phyloP scores from a whole-genome alignment of 2,888 invertebrate genomes.

The Glyphotaelius pellucidus region DNA sequence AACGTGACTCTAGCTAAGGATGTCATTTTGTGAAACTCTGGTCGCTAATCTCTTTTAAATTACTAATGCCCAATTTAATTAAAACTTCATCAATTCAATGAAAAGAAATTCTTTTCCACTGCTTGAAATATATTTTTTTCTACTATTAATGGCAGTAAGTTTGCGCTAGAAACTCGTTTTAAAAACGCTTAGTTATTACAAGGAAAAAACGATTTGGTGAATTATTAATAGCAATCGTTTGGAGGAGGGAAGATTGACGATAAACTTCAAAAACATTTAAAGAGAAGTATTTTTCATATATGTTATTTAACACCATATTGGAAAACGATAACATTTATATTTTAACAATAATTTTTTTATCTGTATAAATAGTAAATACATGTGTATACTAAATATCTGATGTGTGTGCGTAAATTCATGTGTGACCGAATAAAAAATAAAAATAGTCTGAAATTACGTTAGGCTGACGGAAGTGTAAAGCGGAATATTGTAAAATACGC shows the following conservation, averaged over 20 bases:
- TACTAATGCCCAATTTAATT: conserved; percentile 4
- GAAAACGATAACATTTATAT: not conserved
- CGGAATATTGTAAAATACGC: too few relatives aligned
- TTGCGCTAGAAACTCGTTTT: not conserved
- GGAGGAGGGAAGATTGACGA: not conserved
- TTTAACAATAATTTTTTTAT: not conserved
- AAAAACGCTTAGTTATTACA: not conserved
- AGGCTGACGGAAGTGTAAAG: too few relatives aligned
- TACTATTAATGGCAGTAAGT: not conserved
- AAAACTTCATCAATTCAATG: conserved; percentile 13
- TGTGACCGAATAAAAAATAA: too few relatives aligned
- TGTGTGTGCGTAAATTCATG: too few relatives aligned
- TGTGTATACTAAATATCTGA: too few relatives aligned
- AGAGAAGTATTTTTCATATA: not conserved
- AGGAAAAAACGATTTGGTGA: not conserved
- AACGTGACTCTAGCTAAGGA: conserved; percentile 16
- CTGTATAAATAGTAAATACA: too few relatives aligned
- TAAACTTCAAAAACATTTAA: not conserved
- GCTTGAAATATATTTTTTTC: not conserved
- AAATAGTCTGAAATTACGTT: too few relatives aligned
- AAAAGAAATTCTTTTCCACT: not conserved
- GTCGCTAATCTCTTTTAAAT: conserved; percentile 36
- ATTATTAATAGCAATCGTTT: not conserved
- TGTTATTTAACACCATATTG: not conserved
- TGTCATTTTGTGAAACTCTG: conserved; percentile 24